A percentile compares a stretch with the other conserved stretches of the same genome.
These are phyloP conservation scores for Acleris sparsana DNA, from an alignment of 2,888 invertebrate genomes.

Conservation along the genomic window DNA sequence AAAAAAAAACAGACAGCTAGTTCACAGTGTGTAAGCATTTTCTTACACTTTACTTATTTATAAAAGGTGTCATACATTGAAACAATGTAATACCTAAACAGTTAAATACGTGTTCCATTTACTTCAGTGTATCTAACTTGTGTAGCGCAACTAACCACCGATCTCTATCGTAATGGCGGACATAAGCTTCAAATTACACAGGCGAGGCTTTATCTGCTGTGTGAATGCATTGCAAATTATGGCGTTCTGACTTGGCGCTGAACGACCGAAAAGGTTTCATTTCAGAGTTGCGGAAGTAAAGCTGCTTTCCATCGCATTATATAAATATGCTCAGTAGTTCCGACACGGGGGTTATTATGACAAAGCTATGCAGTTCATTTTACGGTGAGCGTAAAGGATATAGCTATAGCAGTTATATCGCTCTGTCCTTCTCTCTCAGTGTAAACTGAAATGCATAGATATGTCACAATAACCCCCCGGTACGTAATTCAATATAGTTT, in stretches of 20 bases:
- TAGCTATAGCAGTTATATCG: no score
- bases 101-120: slow-evolving; percentile 27
- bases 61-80: neutral
- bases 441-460: no score
- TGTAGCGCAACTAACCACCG: slow-evolving; percentile 32
- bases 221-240: slow-evolving; percentile 26
- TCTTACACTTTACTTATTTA: no score
- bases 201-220: slow-evolving; percentile 20
- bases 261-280: slow-evolving; percentile 9
- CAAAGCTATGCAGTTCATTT: no score
- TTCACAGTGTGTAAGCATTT: no score
- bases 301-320: neutral
- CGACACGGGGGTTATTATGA: no score
- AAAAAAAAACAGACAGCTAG: no score
- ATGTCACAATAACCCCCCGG: no score
- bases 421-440: no score
- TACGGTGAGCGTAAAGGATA: no score
- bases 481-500: no score
- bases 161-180: slow-evolving; percentile 31
- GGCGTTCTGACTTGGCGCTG: slow-evolving; percentile 5
- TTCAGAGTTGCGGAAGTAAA: neutral
- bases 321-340: no score
- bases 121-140: slow-evolving; percentile 22
- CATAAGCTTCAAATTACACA: slow-evolving; percentile 36
- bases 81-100: neutral